Evolutionary conservation across 2,888 invertebrate species (phyloP).

Genomic region (Theretra japonica): DNA sequence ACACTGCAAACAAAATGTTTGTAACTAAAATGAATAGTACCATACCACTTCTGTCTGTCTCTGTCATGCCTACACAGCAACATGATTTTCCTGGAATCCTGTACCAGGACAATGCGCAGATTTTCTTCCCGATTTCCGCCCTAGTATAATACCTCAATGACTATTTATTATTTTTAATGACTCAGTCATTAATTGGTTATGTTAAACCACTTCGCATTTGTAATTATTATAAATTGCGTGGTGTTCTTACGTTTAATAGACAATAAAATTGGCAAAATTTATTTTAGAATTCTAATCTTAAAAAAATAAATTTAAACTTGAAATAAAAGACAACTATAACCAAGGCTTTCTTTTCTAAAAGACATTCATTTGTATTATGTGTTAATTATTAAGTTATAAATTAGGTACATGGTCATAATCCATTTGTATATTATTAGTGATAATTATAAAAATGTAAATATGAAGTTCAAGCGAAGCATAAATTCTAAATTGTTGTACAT

Average conservation of each 20-base stretch:
- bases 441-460: conserved; percentile 65
- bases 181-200: too few species aligned
- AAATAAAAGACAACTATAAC: neutral
- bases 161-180: too few species aligned
- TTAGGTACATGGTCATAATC: conserved; percentile 37
- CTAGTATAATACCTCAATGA: too few species aligned
- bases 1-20: too few species aligned
- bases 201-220: too few species aligned
- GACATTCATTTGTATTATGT: neutral
- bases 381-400: conserved; percentile 13
- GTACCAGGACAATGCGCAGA: too few species aligned
- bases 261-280: conserved; percentile 4
- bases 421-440: conserved; percentile 51
- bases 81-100: too few species aligned
- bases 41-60: too few species aligned
- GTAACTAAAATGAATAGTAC: too few species aligned
- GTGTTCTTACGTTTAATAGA: neutral
- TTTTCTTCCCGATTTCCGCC: too few species aligned
- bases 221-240: neutral
- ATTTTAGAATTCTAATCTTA: neutral
- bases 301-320: neutral
- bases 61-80: too few species aligned
- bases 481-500: conserved; percentile 82
- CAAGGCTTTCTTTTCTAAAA: neutral
- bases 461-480: conserved; percentile 68